Percentiles rank a stretch among this genome's conserved stretches.
phyloP scores from a whole-genome alignment of 2,888 invertebrate genomes.

The Aphodius sticticus region DNA sequence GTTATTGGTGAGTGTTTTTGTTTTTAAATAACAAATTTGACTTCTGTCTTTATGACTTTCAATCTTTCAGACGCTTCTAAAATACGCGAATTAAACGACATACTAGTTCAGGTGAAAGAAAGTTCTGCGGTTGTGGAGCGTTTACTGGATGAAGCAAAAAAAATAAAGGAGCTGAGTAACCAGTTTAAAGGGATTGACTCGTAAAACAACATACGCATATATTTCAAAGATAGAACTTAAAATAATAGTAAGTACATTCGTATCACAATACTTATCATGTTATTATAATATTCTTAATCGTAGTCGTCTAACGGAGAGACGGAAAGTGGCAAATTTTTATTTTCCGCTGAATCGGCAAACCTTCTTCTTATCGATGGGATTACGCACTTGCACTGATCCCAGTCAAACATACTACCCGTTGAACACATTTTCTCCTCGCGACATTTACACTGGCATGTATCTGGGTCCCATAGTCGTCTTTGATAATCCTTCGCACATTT shows the following conservation, averaged over 20 bases:
- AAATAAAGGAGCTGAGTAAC: background rate
- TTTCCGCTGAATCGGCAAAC: constrained; percentile 35
- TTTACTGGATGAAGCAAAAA: background rate
- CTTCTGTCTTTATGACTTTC: background rate
- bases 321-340: constrained; percentile 20
- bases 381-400: constrained; percentile 65
- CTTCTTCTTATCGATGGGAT: constrained; percentile 46
- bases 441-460: constrained; percentile 69
- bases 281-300: background rate
- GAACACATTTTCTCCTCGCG: constrained; percentile 65
- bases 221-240: background rate
- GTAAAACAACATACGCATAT: background rate
- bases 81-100: background rate
- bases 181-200: background rate
- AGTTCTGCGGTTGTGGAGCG: background rate
- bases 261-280: constrained; percentile 10
- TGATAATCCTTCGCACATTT: constrained; percentile 65
- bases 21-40: background rate
- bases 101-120: background rate
- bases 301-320: constrained; percentile 32
- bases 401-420: constrained; percentile 68
- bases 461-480: constrained; percentile 69
- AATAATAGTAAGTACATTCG: constrained; percentile 10
- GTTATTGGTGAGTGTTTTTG: background rate
- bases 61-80: background rate